These are phyloP conservation scores for Xiphydria camelus DNA, from an alignment of 2,888 invertebrate species.

Conservation along the genomic window DNA sequence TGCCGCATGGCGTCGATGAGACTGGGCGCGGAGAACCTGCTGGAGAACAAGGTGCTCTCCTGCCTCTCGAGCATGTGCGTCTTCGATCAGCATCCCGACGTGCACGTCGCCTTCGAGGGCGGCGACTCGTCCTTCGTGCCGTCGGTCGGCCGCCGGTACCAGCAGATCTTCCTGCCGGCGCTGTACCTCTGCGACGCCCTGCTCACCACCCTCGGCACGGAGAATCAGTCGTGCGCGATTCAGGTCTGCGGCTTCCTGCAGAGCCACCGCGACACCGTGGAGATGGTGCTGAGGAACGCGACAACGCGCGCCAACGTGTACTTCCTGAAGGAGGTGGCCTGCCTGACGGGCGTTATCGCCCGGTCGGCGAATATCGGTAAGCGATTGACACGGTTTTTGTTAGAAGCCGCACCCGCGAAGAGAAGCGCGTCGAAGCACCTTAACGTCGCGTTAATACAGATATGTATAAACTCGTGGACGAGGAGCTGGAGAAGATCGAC, in stretches of 20 bases:
- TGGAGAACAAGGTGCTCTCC: constrained; percentile 65
- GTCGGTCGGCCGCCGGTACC: constrained; percentile 71
- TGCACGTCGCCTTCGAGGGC: constrained; percentile 50
- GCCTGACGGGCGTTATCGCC: constrained; percentile 75
- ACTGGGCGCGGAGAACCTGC: constrained; percentile 67
- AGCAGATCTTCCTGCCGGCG: constrained; percentile 82
- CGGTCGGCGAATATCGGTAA: constrained; percentile 66
- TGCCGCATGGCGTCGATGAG: constrained; percentile 70
- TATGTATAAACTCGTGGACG: constrained; percentile 53
- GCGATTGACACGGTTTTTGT: constrained; percentile 2
- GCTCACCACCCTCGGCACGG: constrained; percentile 79
- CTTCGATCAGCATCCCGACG: constrained; percentile 75
- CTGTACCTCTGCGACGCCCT: constrained; percentile 80
- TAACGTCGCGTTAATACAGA: constrained; percentile 41
- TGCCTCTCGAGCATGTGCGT: constrained; percentile 71
- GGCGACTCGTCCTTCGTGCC: constrained; percentile 62
- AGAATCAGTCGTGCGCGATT: constrained; percentile 79
- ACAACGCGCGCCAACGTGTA: constrained; percentile 68
- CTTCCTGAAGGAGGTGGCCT: constrained; percentile 74
- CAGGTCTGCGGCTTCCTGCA: constrained; percentile 82
- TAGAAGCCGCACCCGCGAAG: too few species aligned
- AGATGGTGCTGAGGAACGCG: constrained; percentile 74
- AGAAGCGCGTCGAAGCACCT: neutral
- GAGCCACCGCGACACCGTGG: constrained; percentile 80
- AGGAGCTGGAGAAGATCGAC: constrained; percentile 39